phyloP scores from a whole-genome alignment of 2,113 vertebrate species.

The Phylloscopus whistleri region DNA sequence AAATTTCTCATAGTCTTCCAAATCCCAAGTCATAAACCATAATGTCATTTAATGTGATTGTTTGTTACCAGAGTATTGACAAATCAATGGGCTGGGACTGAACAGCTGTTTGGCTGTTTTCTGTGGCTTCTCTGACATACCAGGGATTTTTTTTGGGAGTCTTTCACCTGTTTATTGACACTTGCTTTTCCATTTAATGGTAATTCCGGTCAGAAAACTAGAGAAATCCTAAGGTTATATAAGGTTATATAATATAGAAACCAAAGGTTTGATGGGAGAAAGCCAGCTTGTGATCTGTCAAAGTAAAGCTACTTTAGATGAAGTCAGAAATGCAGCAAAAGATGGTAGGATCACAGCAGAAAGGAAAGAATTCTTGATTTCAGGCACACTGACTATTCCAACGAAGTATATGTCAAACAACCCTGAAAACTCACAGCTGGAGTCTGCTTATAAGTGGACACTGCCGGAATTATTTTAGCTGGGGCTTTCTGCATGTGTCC shows the following conservation, averaged over 20 bases:
- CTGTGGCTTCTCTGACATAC: not conserved
- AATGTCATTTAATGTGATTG: slow-evolving; percentile 39
- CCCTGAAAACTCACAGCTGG: not conserved
- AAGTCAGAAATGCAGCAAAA: not conserved
- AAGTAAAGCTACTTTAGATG: not conserved
- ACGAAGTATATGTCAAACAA: not conserved
- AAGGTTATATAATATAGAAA: not conserved
- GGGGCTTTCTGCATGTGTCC: not conserved
- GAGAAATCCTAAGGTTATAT: not conserved
- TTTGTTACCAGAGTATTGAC: slow-evolving; percentile 25
- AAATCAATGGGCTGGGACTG: not conserved
- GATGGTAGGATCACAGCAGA: not conserved
- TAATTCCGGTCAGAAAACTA: not conserved
- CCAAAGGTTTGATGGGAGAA: not conserved
- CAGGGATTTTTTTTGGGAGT: not conserved
- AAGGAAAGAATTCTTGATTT: not conserved
- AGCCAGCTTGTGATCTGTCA: not conserved
- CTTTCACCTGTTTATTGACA: not conserved
- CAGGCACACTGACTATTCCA: not conserved
- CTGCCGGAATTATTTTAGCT: not conserved
- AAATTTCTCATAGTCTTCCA: slow-evolving; percentile 53
- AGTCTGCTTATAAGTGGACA: not conserved
- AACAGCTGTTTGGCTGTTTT: not conserved
- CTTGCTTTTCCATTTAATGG: not conserved
- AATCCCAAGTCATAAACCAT: slow-evolving; percentile 26